A percentile compares a stretch with the other conserved stretches of the same genome.
phyloP scores from a whole-genome alignment of 2,888 invertebrate genomes.

The Lithophane semibrunnea region DNA sequence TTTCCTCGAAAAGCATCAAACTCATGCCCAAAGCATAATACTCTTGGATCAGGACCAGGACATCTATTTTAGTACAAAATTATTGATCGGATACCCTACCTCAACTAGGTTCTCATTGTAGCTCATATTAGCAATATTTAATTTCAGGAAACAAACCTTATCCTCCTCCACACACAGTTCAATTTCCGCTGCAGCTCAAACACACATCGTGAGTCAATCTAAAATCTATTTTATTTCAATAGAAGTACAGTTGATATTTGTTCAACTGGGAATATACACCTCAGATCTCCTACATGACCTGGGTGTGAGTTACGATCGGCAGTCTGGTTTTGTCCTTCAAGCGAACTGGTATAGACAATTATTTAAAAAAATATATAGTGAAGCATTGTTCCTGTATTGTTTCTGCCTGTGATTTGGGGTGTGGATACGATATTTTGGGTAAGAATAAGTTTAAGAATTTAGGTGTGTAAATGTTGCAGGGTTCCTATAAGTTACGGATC shows the following conservation, averaged over 20 bases:
- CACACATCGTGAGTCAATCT: neutral
- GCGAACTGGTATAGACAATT: neutral
- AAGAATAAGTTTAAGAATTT: neutral
- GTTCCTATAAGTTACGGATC: accelerated
- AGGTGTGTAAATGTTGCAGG: neutral
- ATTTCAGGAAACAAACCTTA: neutral
- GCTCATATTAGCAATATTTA: neutral
- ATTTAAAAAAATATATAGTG: no score
- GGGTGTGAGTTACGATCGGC: slow-evolving; percentile 2
- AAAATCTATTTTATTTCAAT: neutral
- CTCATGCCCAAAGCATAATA: no score
- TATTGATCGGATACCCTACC: slow-evolving; percentile 30
- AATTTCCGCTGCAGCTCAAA: neutral
- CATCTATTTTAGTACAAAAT: slow-evolving; percentile 14
- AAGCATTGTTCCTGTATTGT: neutral
- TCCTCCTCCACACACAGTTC: accelerated
- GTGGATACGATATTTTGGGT: neutral
- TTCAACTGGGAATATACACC: neutral
- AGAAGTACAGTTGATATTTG: neutral
- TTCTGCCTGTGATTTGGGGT: neutral
- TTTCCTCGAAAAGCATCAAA: neutral
- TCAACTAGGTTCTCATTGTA: slow-evolving; percentile 5
- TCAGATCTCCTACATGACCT: slow-evolving; percentile 8
- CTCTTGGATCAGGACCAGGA: neutral
- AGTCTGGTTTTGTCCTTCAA: slow-evolving; percentile 18